phyloP scores from a whole-genome alignment of 1,140 invertebrate species.

The Pogonomyrmex californicus region DNA sequence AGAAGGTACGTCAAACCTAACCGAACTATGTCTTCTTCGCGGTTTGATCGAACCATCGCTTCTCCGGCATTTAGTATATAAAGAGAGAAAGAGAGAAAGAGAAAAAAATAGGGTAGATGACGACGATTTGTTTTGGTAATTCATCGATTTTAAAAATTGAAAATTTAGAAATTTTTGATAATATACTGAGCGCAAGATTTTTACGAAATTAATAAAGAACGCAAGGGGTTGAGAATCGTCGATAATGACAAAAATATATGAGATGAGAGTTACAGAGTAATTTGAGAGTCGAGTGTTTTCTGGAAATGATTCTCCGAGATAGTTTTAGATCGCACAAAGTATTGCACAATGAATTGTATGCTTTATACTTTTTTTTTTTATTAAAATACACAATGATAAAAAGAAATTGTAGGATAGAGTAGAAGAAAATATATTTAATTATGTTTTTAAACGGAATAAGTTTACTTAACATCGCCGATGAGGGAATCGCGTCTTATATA shows the following conservation, averaged over 20 bases:
- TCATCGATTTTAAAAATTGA: neutral
- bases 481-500: too few relatives aligned
- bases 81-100: neutral
- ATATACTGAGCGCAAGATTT: neutral
- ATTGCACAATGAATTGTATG: neutral
- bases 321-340: neutral
- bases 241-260: constrained; percentile 12
- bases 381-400: constrained; percentile 21
- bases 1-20: constrained; percentile 33
- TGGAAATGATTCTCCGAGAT: neutral
- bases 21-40: constrained; percentile 31
- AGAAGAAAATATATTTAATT: constrained; percentile 8
- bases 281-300: neutral
- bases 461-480: constrained; percentile 31
- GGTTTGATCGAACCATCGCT: neutral
- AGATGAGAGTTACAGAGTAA: neutral
- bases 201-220: neutral
- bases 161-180: neutral
- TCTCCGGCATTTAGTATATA: constrained; percentile 8
- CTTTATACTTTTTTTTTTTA: constrained; percentile 13
- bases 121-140: neutral
- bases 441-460: neutral
- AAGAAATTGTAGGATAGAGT: neutral
- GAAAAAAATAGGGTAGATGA: neutral
- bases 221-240: neutral